Base-by-base conservation (phyloP, 2,113 vertebrate species). In the Seriola dumerili region DNA sequence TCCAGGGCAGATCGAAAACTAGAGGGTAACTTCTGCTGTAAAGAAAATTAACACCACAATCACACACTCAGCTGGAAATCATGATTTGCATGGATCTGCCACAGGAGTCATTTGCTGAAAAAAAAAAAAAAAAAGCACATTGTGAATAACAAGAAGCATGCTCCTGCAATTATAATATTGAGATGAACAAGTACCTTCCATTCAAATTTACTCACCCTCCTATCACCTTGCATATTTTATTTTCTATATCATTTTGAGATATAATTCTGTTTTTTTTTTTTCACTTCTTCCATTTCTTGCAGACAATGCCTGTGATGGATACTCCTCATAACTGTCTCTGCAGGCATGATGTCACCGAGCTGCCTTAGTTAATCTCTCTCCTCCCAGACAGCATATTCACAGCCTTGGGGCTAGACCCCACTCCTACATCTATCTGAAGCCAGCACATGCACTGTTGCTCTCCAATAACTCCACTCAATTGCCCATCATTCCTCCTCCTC, bases 381-480 rank as follows among this genome's bases (percentile, higher is more conserved):
- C 90, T 91, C 76, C 81, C 87, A 92, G 91, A 92, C 90, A 91
- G 84, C 87, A 89, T 88, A 90, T 90, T 91, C 89, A 79, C 84
- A 88, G 93, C 91, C 91, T 89, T 82, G 86, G 87, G 91, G 90
- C 89, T 76, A 78, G 83, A 88, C 85, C 74, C 77, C 40, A 83
- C 85, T 81, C 74, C 86, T 89, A 72, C 84, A 85, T 92, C 90
- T 91, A 84, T 91, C 87, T 87, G 79, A 89, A 91, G 88, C 88
- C 80, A 72, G 75, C 86, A 85, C 91, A 91, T 90, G 78, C 91
- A 85, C 89, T 90, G 88, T 92, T 94, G 90, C 85, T 93, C 89
- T 93, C 88, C 92, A 93, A 90, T 88, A 93, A 91, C 90, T 88
- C 88, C 78, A 68, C 92, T 91, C 92, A 92, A 90, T 89, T 89